A percentile compares a stretch with the other conserved stretches of the same genome.
phyloP scores from a whole-genome alignment of 2,888 invertebrate genomes.

The Caenorhabditis macrosperma region DNA sequence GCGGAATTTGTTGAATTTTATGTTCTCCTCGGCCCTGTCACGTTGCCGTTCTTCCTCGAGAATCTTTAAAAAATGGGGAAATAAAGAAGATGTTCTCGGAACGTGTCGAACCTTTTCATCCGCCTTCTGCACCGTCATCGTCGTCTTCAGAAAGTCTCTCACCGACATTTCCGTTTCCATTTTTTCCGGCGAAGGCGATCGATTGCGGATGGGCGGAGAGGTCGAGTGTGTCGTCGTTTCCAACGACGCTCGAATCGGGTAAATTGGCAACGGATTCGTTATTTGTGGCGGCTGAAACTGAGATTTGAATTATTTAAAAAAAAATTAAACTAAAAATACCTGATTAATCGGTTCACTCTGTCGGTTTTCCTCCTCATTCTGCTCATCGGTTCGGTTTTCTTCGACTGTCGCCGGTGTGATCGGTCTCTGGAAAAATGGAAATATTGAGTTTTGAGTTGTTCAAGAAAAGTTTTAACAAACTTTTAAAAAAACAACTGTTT shows the following conservation, averaged over 20 bases:
- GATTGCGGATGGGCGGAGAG: conserved; percentile 27
- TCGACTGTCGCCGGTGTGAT: neutral
- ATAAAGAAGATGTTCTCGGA: neutral
- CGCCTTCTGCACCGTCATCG: conserved; percentile 38
- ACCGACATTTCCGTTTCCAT: conserved; percentile 48
- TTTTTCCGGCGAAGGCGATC: conserved; percentile 41
- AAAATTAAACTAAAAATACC: neutral
- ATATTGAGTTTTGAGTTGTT: neutral
- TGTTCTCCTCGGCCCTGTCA: conserved; percentile 25
- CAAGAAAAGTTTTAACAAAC: neutral
- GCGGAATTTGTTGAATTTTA: conserved; percentile 49
- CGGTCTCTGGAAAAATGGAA: conserved; percentile 5
- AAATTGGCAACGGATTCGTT: conserved; percentile 34
- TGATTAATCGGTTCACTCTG: conserved; percentile 1
- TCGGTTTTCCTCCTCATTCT: neutral
- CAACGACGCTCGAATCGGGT: conserved; percentile 9
- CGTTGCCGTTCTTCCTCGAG: conserved; percentile 27
- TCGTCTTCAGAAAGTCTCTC: conserved; percentile 50
- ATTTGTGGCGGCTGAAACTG: conserved; percentile 12
- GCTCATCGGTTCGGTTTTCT: conserved; percentile 8
- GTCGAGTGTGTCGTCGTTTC: conserved; percentile 1
- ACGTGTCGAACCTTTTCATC: conserved; percentile 24
- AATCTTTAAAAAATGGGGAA: conserved; percentile 2
- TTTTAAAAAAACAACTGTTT: neutral
- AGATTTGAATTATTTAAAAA: too few relatives aligned